Percentiles rank a stretch among this genome's conserved stretches.
Evolutionary conservation across 2,888 invertebrate genomes (phyloP).

Genomic region (Palloptera scutellata): DNA sequence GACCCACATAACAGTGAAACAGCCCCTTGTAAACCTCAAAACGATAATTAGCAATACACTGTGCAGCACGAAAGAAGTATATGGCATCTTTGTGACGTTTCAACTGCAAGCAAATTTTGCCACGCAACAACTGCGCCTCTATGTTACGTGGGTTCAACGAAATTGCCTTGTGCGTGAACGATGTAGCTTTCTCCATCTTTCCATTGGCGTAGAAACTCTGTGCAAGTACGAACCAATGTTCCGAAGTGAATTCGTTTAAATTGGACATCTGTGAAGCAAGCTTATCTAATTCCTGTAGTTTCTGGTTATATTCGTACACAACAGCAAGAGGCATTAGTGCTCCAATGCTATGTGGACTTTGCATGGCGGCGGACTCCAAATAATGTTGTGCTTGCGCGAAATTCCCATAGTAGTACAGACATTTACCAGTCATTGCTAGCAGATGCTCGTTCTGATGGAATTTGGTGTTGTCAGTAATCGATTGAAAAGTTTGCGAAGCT

Average conservation of each 20-base stretch:
- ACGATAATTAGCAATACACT: constrained; percentile 56
- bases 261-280: constrained; percentile 64
- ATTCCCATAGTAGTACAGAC: constrained; percentile 77
- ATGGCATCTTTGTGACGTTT: constrained; percentile 58
- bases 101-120: constrained; percentile 54
- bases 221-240: constrained; percentile 81
- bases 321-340: constrained; percentile 74
- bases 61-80: constrained; percentile 52
- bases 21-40: constrained; percentile 80
- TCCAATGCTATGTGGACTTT: constrained; percentile 67
- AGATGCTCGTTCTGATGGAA: constrained; percentile 75
- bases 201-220: constrained; percentile 70
- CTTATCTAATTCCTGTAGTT: constrained; percentile 70
- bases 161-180: constrained; percentile 78
- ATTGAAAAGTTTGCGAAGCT: constrained; percentile 73
- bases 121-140: constrained; percentile 79
- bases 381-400: constrained; percentile 70
- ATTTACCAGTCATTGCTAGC: constrained; percentile 75
- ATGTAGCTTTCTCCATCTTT: constrained; percentile 74
- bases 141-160: constrained; percentile 72
- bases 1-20: constrained; percentile 76
- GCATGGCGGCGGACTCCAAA: constrained; percentile 63
- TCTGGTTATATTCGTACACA: constrained; percentile 69
- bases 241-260: constrained; percentile 67
- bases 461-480: constrained; percentile 71